A percentile compares a stretch with the other conserved stretches of the same genome.
Evolutionary conservation across 2,797 vertebrate genomes (phyloP).

Genomic region (Tenualosa thibaudeaui): DNA sequence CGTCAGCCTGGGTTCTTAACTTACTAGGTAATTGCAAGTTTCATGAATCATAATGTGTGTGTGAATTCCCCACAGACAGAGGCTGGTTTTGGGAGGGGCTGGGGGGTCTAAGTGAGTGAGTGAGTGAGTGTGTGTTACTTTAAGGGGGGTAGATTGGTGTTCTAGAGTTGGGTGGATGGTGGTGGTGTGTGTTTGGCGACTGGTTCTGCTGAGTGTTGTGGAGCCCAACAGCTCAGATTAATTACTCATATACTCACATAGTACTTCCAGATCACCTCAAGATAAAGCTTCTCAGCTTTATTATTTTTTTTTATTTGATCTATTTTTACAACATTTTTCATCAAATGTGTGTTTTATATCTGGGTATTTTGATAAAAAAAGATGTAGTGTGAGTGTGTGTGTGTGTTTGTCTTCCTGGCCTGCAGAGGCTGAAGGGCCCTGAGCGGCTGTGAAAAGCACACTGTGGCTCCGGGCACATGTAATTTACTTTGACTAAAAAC

Average conservation of each 20-base stretch:
- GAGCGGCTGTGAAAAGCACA: conserved; percentile 47
- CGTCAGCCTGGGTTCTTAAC: conserved; percentile 67
- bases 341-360: not conserved
- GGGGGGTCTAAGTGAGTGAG: not conserved
- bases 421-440: conserved; percentile 47
- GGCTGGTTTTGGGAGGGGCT: conserved; percentile 32
- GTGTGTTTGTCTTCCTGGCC: not conserved
- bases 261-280: not conserved
- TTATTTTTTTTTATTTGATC: not conserved
- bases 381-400: not conserved
- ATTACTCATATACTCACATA: not conserved
- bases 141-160: not conserved
- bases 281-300: not conserved
- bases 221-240: not conserved
- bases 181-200: not conserved
- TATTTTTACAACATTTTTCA: not conserved
- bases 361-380: conserved; percentile 1
- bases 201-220: not conserved
- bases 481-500: conserved; percentile 59
- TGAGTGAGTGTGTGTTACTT: not conserved
- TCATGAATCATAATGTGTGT: conserved; percentile 73
- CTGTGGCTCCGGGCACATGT: conserved; percentile 48
- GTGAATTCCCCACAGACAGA: conserved; percentile 68
- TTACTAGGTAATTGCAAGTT: conserved; percentile 74
- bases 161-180: not conserved